phyloP scores from a whole-genome alignment of 2,797 vertebrate genomes.

The Darevskia mixta region DNA sequence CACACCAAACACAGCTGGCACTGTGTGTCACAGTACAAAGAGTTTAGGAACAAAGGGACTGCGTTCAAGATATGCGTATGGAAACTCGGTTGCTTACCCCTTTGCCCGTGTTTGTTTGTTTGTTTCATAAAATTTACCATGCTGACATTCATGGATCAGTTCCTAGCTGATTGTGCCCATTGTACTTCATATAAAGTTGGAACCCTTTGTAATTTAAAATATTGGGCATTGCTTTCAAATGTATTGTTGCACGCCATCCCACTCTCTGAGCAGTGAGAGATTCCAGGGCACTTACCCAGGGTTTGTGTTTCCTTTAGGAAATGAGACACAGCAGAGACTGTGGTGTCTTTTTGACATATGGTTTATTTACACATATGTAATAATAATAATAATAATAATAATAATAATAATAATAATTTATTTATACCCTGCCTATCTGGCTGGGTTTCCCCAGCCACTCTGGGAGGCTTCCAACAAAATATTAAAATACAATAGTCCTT shows the following conservation, averaged over 20 bases:
- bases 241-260: not conserved
- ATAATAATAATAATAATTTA: too few species aligned
- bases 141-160: conserved; percentile 44
- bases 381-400: too few species aligned
- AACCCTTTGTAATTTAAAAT: conserved; percentile 67
- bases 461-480: too few species aligned
- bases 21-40: not conserved
- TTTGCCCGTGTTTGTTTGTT: not conserved
- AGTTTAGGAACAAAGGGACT: not conserved
- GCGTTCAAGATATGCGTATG: not conserved
- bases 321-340: too few species aligned
- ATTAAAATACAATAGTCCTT: too few species aligned
- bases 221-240: not conserved
- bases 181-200: conserved; percentile 72
- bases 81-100: not conserved
- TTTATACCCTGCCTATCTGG: too few species aligned
- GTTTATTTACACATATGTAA: too few species aligned
- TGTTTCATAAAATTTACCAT: not conserved
- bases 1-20: conserved; percentile 39
- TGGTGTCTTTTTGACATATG: too few species aligned
- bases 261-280: too few species aligned
- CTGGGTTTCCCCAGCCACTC: too few species aligned
- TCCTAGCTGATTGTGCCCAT: conserved; percentile 71
- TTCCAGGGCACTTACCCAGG: too few species aligned
- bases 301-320: too few species aligned